Evolutionary conservation across 30 jellyfish, hydroid and myxozoan genomes (phyloP), one percentile per base, ranked within the genome.

Genomic region (Aurelia sp.): DNA sequence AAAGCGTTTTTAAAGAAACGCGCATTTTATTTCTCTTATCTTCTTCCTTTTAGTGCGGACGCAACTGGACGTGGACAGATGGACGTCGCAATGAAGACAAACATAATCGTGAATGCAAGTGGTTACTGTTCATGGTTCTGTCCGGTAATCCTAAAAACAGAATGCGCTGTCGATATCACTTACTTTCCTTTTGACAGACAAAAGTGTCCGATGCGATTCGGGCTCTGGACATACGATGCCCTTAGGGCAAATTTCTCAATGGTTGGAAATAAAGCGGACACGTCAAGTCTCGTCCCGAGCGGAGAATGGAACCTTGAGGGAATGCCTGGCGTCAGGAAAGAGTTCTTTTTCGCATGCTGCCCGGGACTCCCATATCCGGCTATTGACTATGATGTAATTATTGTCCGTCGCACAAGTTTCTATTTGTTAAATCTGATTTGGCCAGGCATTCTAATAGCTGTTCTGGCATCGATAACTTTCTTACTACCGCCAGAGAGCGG

Each of bases 121-220:
- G 98, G 98, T 3, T 51, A 67, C 1, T 80, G 86, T 63, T 69
- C 89, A 1, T 92, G 98, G 98, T 73, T 92, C 69, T 80, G 97
- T 18, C 98, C 98, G 13, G 67, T 92, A 33, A 87, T 86, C 17
- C 67, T 92, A n/a, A 80, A 80, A 81, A 86, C 94, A 41, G 86
- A 87, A 75, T 92, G 98, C 71, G 75, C 77, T 30, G 91, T 86
- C 18, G 87, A 92, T 68, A 92, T 92, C 68, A 80, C 51, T 60
- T 92, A 82, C 57, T 92, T 92, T 60, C 98, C 98, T 3, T 92
- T 92, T 60, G 98, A 92, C 81, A 58, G 84, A 55, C 98, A 92
- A 62, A 47, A 55, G 17, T 92, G 98, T 74, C 94, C 97, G 61
- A 63, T 92, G 88, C 82, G 89, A 66, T 92, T 86, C 77, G 98